Evolutionary conservation across 2,797 vertebrate genomes (phyloP), one percentile per base, ranked within the genome.

Genomic region (Brachymystax lenok): DNA sequence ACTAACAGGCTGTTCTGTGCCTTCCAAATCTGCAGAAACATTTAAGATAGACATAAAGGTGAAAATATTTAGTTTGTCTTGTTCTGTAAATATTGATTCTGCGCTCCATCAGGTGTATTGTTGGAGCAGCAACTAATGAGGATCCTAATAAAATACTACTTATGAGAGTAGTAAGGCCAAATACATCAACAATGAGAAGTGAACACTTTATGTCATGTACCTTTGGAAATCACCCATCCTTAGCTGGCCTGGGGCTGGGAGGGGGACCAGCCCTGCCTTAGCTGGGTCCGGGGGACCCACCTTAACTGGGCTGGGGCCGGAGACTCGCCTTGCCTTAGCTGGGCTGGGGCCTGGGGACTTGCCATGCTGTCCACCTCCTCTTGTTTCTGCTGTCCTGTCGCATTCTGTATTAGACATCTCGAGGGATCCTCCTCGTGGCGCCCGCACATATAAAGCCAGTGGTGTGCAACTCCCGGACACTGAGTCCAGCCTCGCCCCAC

Each of bases 401-500:
- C 82, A 82, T 79, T 80, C n/a, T 71, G 83, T 66, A 67, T 21
- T 46, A 27, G 70, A 64, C 64, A 80, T 81, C 87, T 83, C 52
- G 78, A 14, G 79, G 84, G 91, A 91, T 24, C 74, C 88, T 89
- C 82, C 87, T 80, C 84, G 83, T 85, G 61, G 82, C 82, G 82
- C 71, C 56, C 82, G 80, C 77, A 73, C 92, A 93, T 94, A 92
- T 59, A 59, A 59, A 90, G 93, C 83, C 56, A 79, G 85, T 68
- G 83, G 67, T 79, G 82, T 78, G 82, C 89, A 84, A 88, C 85
- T 88, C 80, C 88, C 88, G 89, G 88, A 88, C 90, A 84, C 63
- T 16, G 78, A 80, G 69, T 77, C 83, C 80, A 63, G 89, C 81
- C 85, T 85, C 83, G 85, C 88, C 92, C 82, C 82, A 73, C 61